Conservation (phyloP, 1,140 invertebrate genomes). For the Antheraea mylitta region DNA sequence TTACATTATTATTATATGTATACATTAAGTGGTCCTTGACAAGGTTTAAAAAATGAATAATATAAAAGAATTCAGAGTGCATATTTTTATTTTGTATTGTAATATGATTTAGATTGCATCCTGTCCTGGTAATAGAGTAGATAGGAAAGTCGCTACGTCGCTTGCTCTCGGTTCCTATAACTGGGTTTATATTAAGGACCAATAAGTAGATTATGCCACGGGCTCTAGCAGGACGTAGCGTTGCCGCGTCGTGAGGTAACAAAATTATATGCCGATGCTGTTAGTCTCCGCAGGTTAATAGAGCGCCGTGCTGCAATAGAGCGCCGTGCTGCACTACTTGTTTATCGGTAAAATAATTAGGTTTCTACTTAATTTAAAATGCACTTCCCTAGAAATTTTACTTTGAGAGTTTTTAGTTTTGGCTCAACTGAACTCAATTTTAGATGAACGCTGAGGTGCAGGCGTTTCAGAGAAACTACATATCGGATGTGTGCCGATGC, state of each 20-base stretch:
- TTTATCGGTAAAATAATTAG: background rate
- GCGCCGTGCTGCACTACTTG: background rate
- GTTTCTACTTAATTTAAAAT: background rate
- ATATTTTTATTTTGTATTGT: background rate
- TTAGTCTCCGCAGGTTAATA: background rate
- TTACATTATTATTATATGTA: no score
- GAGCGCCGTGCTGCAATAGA: background rate
- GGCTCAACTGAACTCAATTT: constrained; percentile 16
- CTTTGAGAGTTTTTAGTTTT: no score
- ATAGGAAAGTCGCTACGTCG: background rate
- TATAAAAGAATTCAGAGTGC: no score
- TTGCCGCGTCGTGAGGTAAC: background rate
- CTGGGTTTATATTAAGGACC: background rate
- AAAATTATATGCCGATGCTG: background rate
- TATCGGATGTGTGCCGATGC: constrained; percentile 82
- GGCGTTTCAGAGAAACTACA: constrained; percentile 83
- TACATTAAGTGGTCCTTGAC: no score
- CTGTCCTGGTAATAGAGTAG: background rate
- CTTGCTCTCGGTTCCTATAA: background rate
- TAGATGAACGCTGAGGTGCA: constrained; percentile 81
- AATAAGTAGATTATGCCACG: background rate
- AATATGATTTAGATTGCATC: background rate
- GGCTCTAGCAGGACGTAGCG: background rate
- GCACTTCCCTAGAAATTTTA: no score
- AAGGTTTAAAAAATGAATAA: no score